phyloP scores from a whole-genome alignment of 2,888 invertebrate species.

The Mystacides longicornis region DNA sequence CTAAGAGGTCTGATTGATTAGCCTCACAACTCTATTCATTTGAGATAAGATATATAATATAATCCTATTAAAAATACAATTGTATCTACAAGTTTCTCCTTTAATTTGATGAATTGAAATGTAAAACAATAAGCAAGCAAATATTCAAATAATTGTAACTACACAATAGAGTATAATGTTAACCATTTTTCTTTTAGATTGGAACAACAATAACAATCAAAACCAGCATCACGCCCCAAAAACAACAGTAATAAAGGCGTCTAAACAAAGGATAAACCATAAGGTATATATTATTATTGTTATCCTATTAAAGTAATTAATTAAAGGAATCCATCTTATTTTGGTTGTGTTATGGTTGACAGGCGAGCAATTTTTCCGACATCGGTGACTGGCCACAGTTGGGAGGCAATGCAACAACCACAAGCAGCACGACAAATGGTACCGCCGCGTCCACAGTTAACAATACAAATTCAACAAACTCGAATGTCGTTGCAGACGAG shows the following conservation, averaged over 20 bases:
- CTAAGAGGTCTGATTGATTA: no score
- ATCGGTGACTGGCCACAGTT: constrained; percentile 90
- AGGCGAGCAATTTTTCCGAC: constrained; percentile 84
- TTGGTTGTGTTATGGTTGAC: constrained; percentile 26
- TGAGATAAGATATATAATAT: no score
- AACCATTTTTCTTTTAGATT: background rate
- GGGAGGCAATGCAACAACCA: constrained; percentile 43
- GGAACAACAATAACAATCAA: constrained; percentile 27
- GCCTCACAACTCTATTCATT: no score
- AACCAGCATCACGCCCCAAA: constrained; percentile 29
- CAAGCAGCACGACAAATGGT: background rate
- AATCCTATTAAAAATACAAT: no score
- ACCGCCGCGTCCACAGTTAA: background rate
- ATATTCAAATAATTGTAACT: background rate
- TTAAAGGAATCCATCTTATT: no score
- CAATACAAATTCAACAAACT: no score
- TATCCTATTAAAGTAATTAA: background rate
- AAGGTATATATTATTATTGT: constrained; percentile 38
- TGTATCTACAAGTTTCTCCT: no score
- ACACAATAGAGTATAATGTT: background rate
- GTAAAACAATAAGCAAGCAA: background rate
- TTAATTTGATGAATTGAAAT: no score
- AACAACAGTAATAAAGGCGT: constrained; percentile 45
- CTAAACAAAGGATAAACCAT: constrained; percentile 49
- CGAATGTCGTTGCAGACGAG: no score